These are phyloP conservation scores for Notarius lentiginosus DNA, from an alignment of 2,113 vertebrate genomes.

Conservation along the genomic window DNA sequence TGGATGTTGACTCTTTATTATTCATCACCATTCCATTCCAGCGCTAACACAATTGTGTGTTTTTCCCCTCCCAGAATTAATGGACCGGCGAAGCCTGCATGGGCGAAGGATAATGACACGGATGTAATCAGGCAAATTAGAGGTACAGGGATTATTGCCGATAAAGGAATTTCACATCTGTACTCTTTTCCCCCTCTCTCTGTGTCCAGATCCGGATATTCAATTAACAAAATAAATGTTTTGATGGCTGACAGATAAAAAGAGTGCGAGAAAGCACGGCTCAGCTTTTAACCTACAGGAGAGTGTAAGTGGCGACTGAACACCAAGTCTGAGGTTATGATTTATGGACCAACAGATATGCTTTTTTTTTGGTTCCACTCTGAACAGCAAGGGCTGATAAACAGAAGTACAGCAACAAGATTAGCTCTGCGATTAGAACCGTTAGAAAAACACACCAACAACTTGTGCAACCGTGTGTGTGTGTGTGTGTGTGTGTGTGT, in stretches of 20 bases:
- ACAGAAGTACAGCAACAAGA: constrained; percentile 70
- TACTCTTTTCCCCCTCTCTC: neutral
- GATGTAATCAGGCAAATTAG: constrained; percentile 53
- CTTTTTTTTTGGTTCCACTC: constrained; percentile 67
- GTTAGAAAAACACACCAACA: constrained; percentile 58
- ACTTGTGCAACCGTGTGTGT: neutral
- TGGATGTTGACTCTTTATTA: constrained; percentile 10
- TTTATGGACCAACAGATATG: constrained; percentile 65
- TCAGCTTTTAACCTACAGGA: constrained; percentile 52
- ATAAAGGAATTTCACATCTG: constrained; percentile 35
- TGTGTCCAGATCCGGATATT: neutral
- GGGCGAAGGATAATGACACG: constrained; percentile 45
- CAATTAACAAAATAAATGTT: constrained; percentile 33
- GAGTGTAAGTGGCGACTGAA: constrained; percentile 59
- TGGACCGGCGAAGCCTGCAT: constrained; percentile 36
- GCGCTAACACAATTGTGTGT: constrained; percentile 21
- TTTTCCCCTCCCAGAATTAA: constrained; percentile 8
- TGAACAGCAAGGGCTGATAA: constrained; percentile 68
- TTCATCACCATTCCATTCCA: neutral
- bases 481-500: constrained; percentile 25
- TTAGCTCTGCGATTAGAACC: constrained; percentile 71
- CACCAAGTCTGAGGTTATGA: constrained; percentile 70
- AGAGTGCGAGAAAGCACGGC: neutral
- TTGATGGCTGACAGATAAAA: constrained; percentile 13
- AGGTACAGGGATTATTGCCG: constrained; percentile 51